phyloP scores from a whole-genome alignment of 2,888 invertebrate species.

The Ommatoiulus sabulosus region DNA sequence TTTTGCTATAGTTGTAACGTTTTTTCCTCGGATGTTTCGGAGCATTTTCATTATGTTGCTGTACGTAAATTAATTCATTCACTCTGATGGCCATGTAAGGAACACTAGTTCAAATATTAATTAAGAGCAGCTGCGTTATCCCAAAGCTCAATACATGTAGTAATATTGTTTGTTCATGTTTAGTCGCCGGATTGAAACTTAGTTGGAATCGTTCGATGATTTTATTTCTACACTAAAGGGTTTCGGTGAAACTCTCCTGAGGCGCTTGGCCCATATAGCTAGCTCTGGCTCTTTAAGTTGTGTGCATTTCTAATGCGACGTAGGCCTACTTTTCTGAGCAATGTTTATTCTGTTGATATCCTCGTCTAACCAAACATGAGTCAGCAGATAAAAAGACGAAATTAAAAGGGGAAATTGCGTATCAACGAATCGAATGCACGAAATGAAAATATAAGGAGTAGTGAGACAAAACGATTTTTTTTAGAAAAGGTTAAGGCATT shows the following conservation, averaged over 20 bases:
- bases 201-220: not conserved
- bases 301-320: not conserved
- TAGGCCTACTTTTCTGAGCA: not conserved
- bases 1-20: too few species aligned
- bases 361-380: conserved; percentile 9
- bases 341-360: conserved; percentile 10
- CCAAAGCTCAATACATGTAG: too few species aligned
- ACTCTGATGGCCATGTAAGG: not conserved
- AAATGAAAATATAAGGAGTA: not conserved
- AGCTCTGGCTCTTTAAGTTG: not conserved
- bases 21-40: too few species aligned
- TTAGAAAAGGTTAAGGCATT: not conserved
- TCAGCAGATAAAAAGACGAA: not conserved
- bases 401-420: conserved; percentile 10
- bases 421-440: not conserved
- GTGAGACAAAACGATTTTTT: not conserved
- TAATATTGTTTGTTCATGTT: not conserved
- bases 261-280: not conserved
- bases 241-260: not conserved
- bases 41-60: not conserved
- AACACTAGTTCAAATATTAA: not conserved
- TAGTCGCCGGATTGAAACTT: not conserved
- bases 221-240: not conserved
- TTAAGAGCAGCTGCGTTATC: not conserved
- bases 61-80: not conserved